Conservation (phyloP, 2,113 vertebrate species). For the Lipotes vexillifer region DNA sequence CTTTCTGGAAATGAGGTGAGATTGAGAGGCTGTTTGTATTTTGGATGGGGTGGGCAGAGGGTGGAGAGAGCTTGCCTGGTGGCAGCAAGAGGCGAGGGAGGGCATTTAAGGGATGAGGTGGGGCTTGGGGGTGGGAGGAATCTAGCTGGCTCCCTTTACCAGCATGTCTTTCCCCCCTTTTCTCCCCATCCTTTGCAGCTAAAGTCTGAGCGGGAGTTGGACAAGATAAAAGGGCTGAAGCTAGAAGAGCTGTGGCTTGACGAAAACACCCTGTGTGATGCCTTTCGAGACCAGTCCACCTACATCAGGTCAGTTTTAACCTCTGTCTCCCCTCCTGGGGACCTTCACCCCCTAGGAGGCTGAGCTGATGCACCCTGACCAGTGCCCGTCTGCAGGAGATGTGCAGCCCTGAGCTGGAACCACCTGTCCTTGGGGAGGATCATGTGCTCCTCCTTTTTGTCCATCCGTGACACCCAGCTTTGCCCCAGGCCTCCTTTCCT, state of each 20-base stretch:
- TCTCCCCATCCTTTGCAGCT: constrained; percentile 74
- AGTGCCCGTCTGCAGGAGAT: constrained; percentile 60
- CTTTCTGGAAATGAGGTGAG: constrained; percentile 90
- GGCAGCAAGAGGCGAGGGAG: not conserved
- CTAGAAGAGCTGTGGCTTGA: constrained; percentile 91
- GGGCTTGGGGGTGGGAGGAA: not conserved
- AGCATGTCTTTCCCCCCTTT: accelerated
- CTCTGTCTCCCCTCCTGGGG: constrained; percentile 66
- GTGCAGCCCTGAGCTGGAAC: constrained; percentile 62
- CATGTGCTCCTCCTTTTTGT: constrained; percentile 11
- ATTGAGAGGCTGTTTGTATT: not conserved
- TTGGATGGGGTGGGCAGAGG: not conserved
- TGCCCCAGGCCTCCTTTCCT: not conserved
- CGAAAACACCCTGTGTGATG: constrained; percentile 86
- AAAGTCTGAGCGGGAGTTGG: constrained; percentile 88
- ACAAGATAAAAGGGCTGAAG: constrained; percentile 89
- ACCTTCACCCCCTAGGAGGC: constrained; percentile 66
- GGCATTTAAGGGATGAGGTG: not conserved
- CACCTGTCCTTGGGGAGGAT: constrained; percentile 44
- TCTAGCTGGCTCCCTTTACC: not conserved
- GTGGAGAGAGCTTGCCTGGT: too few relatives aligned
- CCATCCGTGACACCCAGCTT: constrained; percentile 5
- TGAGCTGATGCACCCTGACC: constrained; percentile 52
- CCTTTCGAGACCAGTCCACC: constrained; percentile 87
- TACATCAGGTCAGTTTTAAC: constrained; percentile 90